Conservation (phyloP, 2,888 invertebrate species). For the Agonopterix subpropinquella region DNA sequence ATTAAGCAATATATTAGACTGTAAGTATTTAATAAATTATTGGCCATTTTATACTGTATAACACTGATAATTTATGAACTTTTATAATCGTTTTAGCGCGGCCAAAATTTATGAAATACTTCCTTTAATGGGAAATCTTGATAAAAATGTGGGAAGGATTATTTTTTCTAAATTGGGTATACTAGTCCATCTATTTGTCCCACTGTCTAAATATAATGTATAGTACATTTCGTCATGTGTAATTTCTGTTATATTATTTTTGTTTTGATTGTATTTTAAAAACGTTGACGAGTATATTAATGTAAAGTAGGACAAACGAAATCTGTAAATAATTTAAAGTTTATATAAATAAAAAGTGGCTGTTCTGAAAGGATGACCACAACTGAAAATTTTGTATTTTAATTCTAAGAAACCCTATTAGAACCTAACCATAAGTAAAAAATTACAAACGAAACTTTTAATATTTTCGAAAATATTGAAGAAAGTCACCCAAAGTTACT, state of each 20-base stretch:
- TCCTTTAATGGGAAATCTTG: slow-evolving; percentile 36
- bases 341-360: slow-evolving; percentile 72
- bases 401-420: not conserved
- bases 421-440: no score
- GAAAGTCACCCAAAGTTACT: no score
- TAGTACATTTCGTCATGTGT: slow-evolving; percentile 60
- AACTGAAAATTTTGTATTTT: slow-evolving; percentile 16
- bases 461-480: no score
- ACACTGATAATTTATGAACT: slow-evolving; percentile 47
- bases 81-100: slow-evolving; percentile 34
- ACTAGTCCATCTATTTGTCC: slow-evolving; percentile 65
- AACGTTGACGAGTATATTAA: slow-evolving; percentile 69
- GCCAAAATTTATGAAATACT: slow-evolving; percentile 67
- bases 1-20: slow-evolving; percentile 71
- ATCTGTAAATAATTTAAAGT: slow-evolving; percentile 75
- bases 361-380: slow-evolving; percentile 64
- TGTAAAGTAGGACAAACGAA: slow-evolving; percentile 71
- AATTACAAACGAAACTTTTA: no score
- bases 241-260: slow-evolving; percentile 63
- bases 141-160: slow-evolving; percentile 46
- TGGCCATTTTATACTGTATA: slow-evolving; percentile 39
- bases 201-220: slow-evolving; percentile 52
- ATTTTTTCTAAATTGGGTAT: slow-evolving; percentile 69
- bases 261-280: slow-evolving; percentile 74
- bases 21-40: slow-evolving; percentile 61